Evolutionary conservation across 2,113 vertebrate genomes (phyloP).

Genomic region (Lepidothrix coronata): DNA sequence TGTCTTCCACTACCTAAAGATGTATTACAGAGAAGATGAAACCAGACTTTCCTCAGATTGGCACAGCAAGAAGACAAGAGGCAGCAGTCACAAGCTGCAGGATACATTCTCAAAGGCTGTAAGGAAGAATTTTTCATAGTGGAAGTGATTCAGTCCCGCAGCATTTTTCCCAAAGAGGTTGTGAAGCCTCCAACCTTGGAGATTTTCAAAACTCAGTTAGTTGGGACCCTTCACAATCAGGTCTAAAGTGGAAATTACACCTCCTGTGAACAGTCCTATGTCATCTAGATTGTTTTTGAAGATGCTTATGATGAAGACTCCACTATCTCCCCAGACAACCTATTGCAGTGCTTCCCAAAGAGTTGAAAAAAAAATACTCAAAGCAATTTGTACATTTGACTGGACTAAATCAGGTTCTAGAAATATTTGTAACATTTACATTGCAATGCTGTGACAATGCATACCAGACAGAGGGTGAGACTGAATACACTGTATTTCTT

Average conservation of each 20-base stretch:
- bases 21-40: neutral
- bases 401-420: neutral
- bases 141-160: fast-evolving
- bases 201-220: neutral
- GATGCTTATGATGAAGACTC: neutral
- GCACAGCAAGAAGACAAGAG: neutral
- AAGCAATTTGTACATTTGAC: neutral
- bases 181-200: neutral
- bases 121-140: neutral
- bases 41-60: neutral
- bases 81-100: neutral
- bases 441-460: neutral
- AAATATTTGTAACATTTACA: neutral
- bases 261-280: neutral
- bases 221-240: neutral
- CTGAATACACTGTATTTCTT: neutral
- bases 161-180: neutral
- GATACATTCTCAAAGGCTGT: neutral
- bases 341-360: neutral
- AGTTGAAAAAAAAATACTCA: neutral
- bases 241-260: neutral
- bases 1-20: neutral
- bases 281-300: neutral
- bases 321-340: neutral
- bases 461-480: neutral